These are phyloP conservation scores for Rhegmatorhina hoffmannsi DNA, from an alignment of 2,113 vertebrate species.

Conservation along the genomic window DNA sequence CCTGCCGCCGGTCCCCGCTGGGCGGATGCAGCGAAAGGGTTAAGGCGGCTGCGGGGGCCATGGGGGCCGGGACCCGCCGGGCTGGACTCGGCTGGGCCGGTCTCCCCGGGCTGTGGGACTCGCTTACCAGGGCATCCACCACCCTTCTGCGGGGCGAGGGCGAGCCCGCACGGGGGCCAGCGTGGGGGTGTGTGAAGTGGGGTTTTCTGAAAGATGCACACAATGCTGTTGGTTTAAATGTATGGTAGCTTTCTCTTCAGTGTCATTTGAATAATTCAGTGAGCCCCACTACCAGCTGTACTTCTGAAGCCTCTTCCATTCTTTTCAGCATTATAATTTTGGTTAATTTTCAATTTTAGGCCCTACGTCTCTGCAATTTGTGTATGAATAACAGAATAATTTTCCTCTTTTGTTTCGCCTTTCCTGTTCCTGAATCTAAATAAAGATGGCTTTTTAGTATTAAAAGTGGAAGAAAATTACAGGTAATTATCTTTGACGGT, in stretches of 20 bases:
- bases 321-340: slow-evolving; percentile 97
- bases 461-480: slow-evolving; percentile 99
- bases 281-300: slow-evolving; percentile 94
- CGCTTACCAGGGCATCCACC: neutral
- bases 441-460: slow-evolving; percentile 99
- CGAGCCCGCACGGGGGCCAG: neutral
- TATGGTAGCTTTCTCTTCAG: slow-evolving; percentile 77
- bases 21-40: neutral
- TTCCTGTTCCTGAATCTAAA: slow-evolving; percentile 99
- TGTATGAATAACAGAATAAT: slow-evolving; percentile 99
- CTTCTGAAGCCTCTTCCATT: slow-evolving; percentile 84
- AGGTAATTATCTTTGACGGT: slow-evolving; percentile 99
- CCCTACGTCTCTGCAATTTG: slow-evolving; percentile 98
- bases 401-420: slow-evolving; percentile 99
- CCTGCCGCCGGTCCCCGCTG: neutral
- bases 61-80: neutral
- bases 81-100: neutral
- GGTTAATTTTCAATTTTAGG: slow-evolving; percentile 98
- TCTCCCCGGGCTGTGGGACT: neutral
- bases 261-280: slow-evolving; percentile 83
- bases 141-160: neutral
- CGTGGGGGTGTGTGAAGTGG: neutral
- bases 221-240: slow-evolving; percentile 72
- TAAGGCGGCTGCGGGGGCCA: neutral
- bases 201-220: neutral